Percentiles rank a stretch among this genome's conserved stretches.
Evolutionary conservation across 53 echinoderm and acorn worm species (phyloP).

Genomic region (Holothuria leucospilota): DNA sequence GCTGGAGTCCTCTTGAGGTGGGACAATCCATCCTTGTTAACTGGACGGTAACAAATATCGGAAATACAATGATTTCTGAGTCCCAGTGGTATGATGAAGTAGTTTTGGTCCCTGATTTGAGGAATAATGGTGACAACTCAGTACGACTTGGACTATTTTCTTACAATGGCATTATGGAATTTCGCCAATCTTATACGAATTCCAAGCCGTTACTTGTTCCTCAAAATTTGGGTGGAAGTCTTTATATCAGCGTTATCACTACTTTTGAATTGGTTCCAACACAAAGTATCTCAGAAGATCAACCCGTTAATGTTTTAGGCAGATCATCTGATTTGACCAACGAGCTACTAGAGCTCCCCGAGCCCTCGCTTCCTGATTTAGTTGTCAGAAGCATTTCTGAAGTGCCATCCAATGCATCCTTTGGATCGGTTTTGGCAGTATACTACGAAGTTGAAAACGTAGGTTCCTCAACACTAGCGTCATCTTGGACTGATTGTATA

Average conservation of each 20-base stretch:
- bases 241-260: neutral
- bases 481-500: slow-evolving; percentile 45
- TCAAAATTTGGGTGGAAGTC: slow-evolving; percentile 6
- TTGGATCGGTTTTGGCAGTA: slow-evolving; percentile 3
- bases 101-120: neutral
- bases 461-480: slow-evolving; percentile 16
- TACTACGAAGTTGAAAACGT: slow-evolving; percentile 17
- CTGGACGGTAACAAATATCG: slow-evolving; percentile 40
- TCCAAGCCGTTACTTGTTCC: slow-evolving; percentile 12
- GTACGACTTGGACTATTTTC: slow-evolving; percentile 15
- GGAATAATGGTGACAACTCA: neutral
- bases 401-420: slow-evolving; percentile 10
- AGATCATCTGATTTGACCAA: neutral
- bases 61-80: slow-evolving; percentile 38
- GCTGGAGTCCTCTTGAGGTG: neutral
- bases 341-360: neutral
- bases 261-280: slow-evolving; percentile 15
- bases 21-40: slow-evolving; percentile 5
- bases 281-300: neutral
- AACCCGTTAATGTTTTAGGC: neutral
- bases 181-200: slow-evolving; percentile 19
- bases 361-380: slow-evolving; percentile 12
- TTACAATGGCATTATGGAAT: slow-evolving; percentile 23
- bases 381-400: neutral
- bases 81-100: slow-evolving; percentile 34